phyloP scores from a whole-genome alignment of 2,797 vertebrate genomes.

The Valencia hispanica region DNA sequence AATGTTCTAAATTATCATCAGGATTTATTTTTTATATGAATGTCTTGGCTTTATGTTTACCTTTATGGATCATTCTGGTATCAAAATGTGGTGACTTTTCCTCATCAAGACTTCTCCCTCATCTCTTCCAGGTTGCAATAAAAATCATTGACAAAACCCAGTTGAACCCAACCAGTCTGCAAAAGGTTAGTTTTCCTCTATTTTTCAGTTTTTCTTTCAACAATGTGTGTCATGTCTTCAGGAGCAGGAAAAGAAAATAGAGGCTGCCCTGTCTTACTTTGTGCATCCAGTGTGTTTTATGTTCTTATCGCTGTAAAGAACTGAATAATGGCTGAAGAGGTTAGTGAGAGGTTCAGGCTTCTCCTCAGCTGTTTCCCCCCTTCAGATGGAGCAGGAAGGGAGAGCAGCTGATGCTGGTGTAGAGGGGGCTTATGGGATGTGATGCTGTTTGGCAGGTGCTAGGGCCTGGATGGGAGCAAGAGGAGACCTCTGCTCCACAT shows the following conservation, averaged over 20 bases:
- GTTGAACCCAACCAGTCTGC: constrained; percentile 94
- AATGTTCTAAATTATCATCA: too few species aligned
- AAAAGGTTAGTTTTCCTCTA: constrained; percentile 84
- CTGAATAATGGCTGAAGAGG: not conserved
- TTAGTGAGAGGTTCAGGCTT: constrained; percentile 33
- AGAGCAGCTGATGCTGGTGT: constrained; percentile 45
- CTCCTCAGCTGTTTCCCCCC: constrained; percentile 40
- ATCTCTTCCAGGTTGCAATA: constrained; percentile 90
- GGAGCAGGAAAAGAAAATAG: not conserved
- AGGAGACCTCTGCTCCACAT: constrained; percentile 63
- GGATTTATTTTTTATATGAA: not conserved
- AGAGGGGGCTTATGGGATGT: constrained; percentile 49
- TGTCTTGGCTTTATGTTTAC: not conserved
- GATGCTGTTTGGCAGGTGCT: constrained; percentile 72
- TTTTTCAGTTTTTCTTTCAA: not conserved
- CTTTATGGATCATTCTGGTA: not conserved
- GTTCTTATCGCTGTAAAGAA: not conserved
- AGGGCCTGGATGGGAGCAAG: constrained; percentile 57
- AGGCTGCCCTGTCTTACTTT: not conserved
- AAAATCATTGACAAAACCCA: constrained; percentile 98
- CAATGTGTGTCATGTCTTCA: not conserved
- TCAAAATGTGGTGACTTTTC: not conserved
- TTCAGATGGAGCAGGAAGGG: constrained; percentile 39
- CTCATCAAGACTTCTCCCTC: constrained; percentile 21
- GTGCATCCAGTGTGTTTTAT: not conserved